Conservation (phyloP, 1,140 invertebrate genomes). For the Macrotrachela quadricornifera region DNA sequence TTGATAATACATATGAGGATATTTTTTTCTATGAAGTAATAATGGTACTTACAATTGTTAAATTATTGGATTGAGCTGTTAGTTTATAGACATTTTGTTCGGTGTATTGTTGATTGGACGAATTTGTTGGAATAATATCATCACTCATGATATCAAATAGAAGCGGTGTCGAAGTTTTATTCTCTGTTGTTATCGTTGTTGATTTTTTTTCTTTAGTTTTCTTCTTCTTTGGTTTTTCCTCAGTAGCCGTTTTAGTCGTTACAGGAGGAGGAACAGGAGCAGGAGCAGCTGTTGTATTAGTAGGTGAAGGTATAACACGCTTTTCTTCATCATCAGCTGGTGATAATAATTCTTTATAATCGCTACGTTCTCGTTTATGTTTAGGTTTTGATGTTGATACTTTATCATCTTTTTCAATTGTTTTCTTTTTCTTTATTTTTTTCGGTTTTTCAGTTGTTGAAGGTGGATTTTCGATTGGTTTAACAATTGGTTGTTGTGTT, state of each 20-base stretch:
- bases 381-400: background rate
- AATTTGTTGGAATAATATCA: slow-evolving; percentile 21
- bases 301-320: no score
- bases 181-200: slow-evolving; percentile 12
- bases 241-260: background rate
- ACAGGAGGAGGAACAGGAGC: background rate
- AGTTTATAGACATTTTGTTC: no score
- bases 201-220: background rate
- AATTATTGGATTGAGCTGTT: no score
- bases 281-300: background rate
- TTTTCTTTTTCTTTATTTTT: background rate
- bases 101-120: slow-evolving; percentile 40
- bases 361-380: background rate
- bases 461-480: background rate
- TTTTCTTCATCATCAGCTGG: background rate
- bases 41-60: no score
- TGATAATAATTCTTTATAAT: background rate
- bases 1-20: no score
- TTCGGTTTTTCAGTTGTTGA: background rate
- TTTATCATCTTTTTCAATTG: slow-evolving; percentile 2
- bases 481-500: background rate
- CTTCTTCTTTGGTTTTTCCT: background rate
- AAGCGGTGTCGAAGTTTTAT: slow-evolving; percentile 7
- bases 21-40: no score
- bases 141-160: slow-evolving; percentile 10